phyloP scores from a whole-genome alignment of 2,888 invertebrate genomes.

The Drosophila formosana region DNA sequence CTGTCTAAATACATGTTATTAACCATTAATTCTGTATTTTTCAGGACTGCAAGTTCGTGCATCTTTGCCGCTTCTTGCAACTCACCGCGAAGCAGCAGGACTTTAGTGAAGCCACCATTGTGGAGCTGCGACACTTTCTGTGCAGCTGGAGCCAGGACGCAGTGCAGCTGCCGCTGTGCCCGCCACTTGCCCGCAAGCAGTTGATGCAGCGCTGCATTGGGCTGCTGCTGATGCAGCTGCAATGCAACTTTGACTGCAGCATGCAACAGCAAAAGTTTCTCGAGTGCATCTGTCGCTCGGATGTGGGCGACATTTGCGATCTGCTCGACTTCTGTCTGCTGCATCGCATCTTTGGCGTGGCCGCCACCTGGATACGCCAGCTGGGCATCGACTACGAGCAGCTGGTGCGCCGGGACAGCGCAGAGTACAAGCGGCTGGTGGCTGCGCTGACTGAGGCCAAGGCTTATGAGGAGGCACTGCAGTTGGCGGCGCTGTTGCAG shows the following conservation, averaged over 20 bases:
- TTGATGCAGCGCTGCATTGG: slow-evolving; percentile 86
- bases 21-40: slow-evolving; percentile 44
- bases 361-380: slow-evolving; percentile 79
- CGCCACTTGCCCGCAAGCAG: slow-evolving; percentile 85
- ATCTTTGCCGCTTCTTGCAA: slow-evolving; percentile 87
- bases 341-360: slow-evolving; percentile 87
- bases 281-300: slow-evolving; percentile 86
- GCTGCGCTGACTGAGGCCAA: slow-evolving; percentile 85
- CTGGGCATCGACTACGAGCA: slow-evolving; percentile 75
- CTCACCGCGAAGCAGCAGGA: slow-evolving; percentile 85
- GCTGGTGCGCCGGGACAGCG: slow-evolving; percentile 75
- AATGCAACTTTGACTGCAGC: slow-evolving; percentile 88
- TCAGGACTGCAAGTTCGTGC: slow-evolving; percentile 88
- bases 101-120: slow-evolving; percentile 86
- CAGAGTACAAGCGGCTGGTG: slow-evolving; percentile 86
- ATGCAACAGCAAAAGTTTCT: slow-evolving; percentile 89
- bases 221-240: slow-evolving; percentile 88
- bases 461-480: slow-evolving; percentile 86
- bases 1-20: no score
- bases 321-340: slow-evolving; percentile 85
- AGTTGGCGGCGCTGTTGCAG: slow-evolving; percentile 85
- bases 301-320: slow-evolving; percentile 87
- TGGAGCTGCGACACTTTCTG: slow-evolving; percentile 83
- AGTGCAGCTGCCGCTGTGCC: slow-evolving; percentile 77
- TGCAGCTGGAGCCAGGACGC: slow-evolving; percentile 82